Evolutionary conservation across 1,140 invertebrate species (phyloP).

Genomic region (Apis florea): DNA sequence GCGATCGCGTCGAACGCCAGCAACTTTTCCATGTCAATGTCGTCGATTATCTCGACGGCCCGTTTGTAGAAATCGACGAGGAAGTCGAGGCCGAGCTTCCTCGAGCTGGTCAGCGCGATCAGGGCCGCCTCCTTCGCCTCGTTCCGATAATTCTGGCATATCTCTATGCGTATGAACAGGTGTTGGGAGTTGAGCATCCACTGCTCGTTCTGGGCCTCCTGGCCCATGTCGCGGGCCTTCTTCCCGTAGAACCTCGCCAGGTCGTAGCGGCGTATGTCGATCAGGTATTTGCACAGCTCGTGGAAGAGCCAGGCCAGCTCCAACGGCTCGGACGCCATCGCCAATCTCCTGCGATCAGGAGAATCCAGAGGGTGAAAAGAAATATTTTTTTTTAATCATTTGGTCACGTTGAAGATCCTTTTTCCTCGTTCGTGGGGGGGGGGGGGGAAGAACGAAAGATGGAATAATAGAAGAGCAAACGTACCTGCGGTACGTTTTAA

Average conservation of each 20-base stretch:
- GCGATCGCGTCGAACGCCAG: constrained; percentile 56
- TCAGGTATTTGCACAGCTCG: constrained; percentile 67
- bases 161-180: constrained; percentile 68
- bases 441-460: too few species aligned
- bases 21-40: constrained; percentile 59
- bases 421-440: too few species aligned
- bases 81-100: constrained; percentile 61
- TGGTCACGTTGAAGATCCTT: too few species aligned
- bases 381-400: neutral
- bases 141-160: constrained; percentile 69
- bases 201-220: constrained; percentile 43
- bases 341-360: constrained; percentile 63
- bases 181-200: constrained; percentile 71
- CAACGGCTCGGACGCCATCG: constrained; percentile 62
- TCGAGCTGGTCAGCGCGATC: constrained; percentile 56
- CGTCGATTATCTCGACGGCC: constrained; percentile 56
- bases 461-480: too few species aligned
- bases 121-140: constrained; percentile 70
- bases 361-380: neutral
- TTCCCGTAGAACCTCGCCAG: constrained; percentile 72
- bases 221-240: constrained; percentile 62
- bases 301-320: constrained; percentile 74
- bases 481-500: constrained; percentile 61
- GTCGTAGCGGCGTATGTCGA: constrained; percentile 66
- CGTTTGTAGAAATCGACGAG: constrained; percentile 70